Base-by-base conservation (phyloP, 2,888 invertebrate species). In the Thymelicus lineola region DNA sequence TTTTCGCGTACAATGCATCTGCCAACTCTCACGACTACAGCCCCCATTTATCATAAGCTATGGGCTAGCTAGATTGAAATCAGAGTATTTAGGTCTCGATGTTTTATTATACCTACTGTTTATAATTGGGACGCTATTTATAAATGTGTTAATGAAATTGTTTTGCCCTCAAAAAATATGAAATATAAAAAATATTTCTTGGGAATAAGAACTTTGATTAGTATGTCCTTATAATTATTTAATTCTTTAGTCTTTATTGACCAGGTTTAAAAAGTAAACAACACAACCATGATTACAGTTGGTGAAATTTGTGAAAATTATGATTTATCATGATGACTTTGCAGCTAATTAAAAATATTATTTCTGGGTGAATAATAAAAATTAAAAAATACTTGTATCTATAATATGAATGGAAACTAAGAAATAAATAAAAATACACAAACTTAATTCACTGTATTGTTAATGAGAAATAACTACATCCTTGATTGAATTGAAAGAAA, bases 1-100 rank as follows among this genome's bases (percentile, higher is more conserved):
- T 68, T 71, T 68, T 64, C n/a, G 71, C 65, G 14, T 68, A 71
- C 71, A 71, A 65, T 68, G 61, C 70, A 65, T 70, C 70, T 70
- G 70, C 70, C 70, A 70, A 70, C 70, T 70, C 46, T 65, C 70
- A 70, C 70, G 45, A 65, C 53, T 64, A 65, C 58, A 58, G 59
- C 14, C 17, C 70, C 42, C 50, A 60, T 70, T 60, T 65, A 65
- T 70, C 70, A 70, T 70, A 70, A 70, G 64, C 58, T 63, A 64
- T 53, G 64, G 69, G 69, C 59, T 64, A 42, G 57, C 69, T 70
- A 42, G 59, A 69, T 69, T 50, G 55, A 64, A 64, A 70, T 53
- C 64, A 46, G 28, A n/a, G 55, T 68, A 62, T 68, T 68, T 68
- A 68, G 68, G 61, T 48, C 68, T 36, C 38, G n/a, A 20, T 42